Percentiles rank a stretch among this genome's conserved stretches.
Conservation (phyloP, 2,113 vertebrate species). For the Ploceus nigricollis region DNA sequence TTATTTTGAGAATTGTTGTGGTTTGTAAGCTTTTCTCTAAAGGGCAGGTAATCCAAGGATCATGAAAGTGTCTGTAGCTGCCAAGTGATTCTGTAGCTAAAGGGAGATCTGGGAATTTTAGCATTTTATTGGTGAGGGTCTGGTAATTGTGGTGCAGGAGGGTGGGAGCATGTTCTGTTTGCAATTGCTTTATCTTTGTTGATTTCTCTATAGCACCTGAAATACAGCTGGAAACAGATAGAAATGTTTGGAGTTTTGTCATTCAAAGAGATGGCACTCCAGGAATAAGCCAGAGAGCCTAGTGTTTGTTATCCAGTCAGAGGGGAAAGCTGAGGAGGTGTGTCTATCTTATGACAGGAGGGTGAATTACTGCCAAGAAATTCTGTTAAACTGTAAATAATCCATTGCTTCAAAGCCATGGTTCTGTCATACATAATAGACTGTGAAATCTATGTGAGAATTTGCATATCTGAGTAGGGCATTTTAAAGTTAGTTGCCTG, state of each 20-base stretch:
- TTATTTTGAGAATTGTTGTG: neutral
- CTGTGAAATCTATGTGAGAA: neutral
- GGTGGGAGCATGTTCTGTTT: neutral
- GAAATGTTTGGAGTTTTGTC: neutral
- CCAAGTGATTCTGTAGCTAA: neutral
- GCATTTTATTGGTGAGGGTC: neutral
- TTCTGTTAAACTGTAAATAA: neutral
- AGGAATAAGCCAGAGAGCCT: neutral
- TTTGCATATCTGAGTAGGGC: neutral
- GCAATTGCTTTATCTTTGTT: neutral
- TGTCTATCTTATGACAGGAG: neutral
- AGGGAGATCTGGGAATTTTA: neutral
- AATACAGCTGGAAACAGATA: neutral
- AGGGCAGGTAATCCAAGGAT: neutral
- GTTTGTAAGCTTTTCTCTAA: neutral
- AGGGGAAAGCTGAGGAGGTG: neutral
- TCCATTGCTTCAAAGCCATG: neutral
- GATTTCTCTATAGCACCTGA: neutral
- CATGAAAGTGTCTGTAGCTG: neutral
- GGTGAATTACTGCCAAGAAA: neutral
- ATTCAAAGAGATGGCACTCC: neutral
- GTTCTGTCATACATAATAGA: neutral
- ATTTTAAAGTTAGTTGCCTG: neutral
- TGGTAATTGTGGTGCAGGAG: neutral
- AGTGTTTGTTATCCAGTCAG: neutral